Conservation (phyloP, 2,797 vertebrate species). For the Gadopsis bispinosus region DNA sequence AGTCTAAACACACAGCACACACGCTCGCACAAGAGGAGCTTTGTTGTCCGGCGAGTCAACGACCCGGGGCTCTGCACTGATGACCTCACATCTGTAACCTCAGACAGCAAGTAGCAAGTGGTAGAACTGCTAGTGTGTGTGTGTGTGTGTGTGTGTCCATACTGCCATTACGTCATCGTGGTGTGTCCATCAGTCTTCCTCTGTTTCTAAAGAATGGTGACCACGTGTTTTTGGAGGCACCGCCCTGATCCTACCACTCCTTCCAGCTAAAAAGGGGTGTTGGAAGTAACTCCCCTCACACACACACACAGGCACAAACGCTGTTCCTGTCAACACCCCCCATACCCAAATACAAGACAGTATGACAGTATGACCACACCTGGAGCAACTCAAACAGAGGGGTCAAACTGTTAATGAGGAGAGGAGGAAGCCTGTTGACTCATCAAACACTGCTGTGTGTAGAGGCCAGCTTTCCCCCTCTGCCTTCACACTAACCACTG, state of each 20-base stretch:
- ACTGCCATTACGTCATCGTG: conserved; percentile 34
- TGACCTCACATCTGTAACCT: conserved; percentile 51
- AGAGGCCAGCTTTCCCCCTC: conserved; percentile 23
- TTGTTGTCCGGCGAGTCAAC: conserved; percentile 39
- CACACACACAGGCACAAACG: conserved; percentile 45
- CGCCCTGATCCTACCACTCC: neutral
- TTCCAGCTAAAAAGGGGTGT: neutral
- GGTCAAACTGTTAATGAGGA: conserved; percentile 68
- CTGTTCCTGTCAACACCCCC: conserved; percentile 27
- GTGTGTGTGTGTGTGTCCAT: conserved; percentile 13
- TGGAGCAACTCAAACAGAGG: conserved; percentile 63
- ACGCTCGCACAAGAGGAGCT: conserved; percentile 56
- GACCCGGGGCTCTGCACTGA: conserved; percentile 40
- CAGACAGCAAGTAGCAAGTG: conserved; percentile 22
- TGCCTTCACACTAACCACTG: conserved; percentile 49
- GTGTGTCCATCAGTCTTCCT: conserved; percentile 19
- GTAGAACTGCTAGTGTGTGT: conserved; percentile 10
- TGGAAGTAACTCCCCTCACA: conserved; percentile 3
- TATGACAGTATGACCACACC: conserved; percentile 56
- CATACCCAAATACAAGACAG: conserved; percentile 42
- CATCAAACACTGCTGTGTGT: conserved; percentile 60
- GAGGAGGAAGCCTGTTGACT: conserved; percentile 66
- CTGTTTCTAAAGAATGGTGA: conserved; percentile 1
- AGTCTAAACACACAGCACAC: conserved; percentile 74
- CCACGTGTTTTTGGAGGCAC: conserved; percentile 9